Percentiles rank a stretch among this genome's conserved stretches.
Evolutionary conservation across 2,888 invertebrate genomes (phyloP).

Genomic region (Drosophila pseudotalamancana): DNA sequence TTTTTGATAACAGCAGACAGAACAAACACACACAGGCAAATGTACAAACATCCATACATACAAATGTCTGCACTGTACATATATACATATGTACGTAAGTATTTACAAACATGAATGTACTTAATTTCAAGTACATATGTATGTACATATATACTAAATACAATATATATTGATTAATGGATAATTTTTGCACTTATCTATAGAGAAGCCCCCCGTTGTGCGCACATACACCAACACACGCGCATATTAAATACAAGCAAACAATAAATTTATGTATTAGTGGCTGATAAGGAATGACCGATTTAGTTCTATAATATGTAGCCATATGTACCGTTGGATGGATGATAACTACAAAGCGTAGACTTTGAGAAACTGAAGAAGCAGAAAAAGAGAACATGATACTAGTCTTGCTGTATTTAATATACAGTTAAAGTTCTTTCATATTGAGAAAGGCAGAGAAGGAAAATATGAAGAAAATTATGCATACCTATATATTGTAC

Average conservation of each 20-base stretch:
- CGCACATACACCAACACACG: too few relatives aligned
- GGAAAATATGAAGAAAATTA: too few relatives aligned
- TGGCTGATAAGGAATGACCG: constrained; percentile 66
- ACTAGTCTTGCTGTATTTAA: too few relatives aligned
- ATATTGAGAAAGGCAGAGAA: not conserved
- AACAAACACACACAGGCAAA: not conserved
- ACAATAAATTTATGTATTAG: not conserved
- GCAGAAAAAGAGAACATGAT: too few relatives aligned
- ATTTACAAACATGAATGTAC: constrained; percentile 7
- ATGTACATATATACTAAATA: not conserved
- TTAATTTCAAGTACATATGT: not conserved
- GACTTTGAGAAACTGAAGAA: constrained; percentile 44
- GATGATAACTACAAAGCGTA: constrained; percentile 50
- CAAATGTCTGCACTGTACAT: constrained; percentile 8
- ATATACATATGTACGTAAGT: too few relatives aligned
- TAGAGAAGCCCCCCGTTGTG: constrained; percentile 22
- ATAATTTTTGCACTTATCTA: constrained; percentile 59
- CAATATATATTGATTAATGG: constrained; percentile 66
- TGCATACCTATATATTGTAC: too few relatives aligned
- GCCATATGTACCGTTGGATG: constrained; percentile 2
- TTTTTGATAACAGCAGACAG: constrained; percentile 40
- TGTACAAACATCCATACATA: constrained; percentile 2
- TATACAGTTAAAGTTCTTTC: not conserved
- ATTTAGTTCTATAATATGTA: constrained; percentile 56
- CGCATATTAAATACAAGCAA: not conserved